Base-by-base conservation (phyloP, 2,113 vertebrate genomes). In the Cygnus atratus region DNA sequence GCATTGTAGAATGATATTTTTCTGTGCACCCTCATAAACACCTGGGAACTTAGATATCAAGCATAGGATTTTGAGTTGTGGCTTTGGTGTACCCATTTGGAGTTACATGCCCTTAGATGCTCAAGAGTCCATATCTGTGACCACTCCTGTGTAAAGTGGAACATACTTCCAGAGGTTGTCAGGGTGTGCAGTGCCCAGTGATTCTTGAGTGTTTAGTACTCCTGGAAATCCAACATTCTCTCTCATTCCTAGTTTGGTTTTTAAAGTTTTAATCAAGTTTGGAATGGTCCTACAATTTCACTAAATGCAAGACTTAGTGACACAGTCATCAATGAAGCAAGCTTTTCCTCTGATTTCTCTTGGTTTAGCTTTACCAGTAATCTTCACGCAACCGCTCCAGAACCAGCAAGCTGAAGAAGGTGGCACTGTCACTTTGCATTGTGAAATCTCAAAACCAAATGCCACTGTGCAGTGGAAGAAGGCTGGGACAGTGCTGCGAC, bases 331-430 rank as follows among this genome's bases (percentile, higher is more conserved):
- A 22, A 6, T 8, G 18, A 58, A 54, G 41, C 2, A 1, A 2
- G 3, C 3, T 3, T 2, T 9, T 26, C 7, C 18, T 76, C 39
- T 71, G 11, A 22, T 79, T 81, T 89, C 6, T 88, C 55, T 75
- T 43, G 46, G 4, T 68, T 55, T 70, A 98, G 98, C 90, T 63
- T 88, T 94, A 9, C 96, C 97, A 22, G 91, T 80, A 7, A 76
- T 79, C 57, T 97, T 98, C 92, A 94, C 55, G 3, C 74, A 95
- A 55, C 97, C 93, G 0, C 98, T 99, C 43, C 98, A 98, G 97
- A 98, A 96, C 76, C 97, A 98, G 39, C 98, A 99, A 86, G 97
- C 94, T 0, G 98, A 99, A 44, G 99, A 99, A 85, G 99, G 98
- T 2, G 90, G 82, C 87, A 96, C 62, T 0, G 67, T 98, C 73